Base-by-base conservation (phyloP, 2,888 invertebrate genomes). In the Polietes domitor region DNA sequence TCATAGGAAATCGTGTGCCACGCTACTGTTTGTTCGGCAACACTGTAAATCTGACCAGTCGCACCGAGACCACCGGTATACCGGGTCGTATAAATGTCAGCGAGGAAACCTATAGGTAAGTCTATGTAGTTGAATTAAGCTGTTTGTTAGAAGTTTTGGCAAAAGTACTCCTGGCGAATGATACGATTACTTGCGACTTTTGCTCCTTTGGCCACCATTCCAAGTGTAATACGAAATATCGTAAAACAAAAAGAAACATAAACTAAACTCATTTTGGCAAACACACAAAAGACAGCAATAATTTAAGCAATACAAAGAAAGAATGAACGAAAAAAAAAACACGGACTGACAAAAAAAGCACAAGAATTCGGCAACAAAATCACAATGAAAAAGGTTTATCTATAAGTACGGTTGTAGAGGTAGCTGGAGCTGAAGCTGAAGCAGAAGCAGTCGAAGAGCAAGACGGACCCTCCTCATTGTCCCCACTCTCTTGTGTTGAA, bases 1-100 rank as follows among this genome's bases (percentile, higher is more conserved):
- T 98, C 7, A 98, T 98, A 86, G 98, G 98, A 2, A 97, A 98
- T 92, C 95, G 98, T 85, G 98, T 98, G 96, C 98, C 98, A 0
- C 95, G 98, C 32, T 98, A 97, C 92, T 97, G 97, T 88, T 94
- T 98, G 37, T 98, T 98, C 89, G 98, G 98, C 6, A 98, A 98
- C 92, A 98, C 98, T 0, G 98, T 98, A 15, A 98, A 98, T 93
- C 92, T 98, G 83, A 98, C 98, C 75, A 98, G 97, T 91, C 94
- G 98, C 83, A 98, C 98, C 0, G 98, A 98, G 92, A 98, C 98
- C 21, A 98, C 98, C 0, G 98, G 98, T 0, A 94, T 95, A 70
- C 96, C 96, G 15, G 98, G 98, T 24, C 95, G 94, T 88, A 98
- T 98, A 88, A 98, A 98, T 91, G 97, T 98, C 85, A 98, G 98